A percentile compares a stretch with the other conserved stretches of the same genome.
Conservation (phyloP, 2,888 invertebrate species). For the Amblyteles armatorius region DNA sequence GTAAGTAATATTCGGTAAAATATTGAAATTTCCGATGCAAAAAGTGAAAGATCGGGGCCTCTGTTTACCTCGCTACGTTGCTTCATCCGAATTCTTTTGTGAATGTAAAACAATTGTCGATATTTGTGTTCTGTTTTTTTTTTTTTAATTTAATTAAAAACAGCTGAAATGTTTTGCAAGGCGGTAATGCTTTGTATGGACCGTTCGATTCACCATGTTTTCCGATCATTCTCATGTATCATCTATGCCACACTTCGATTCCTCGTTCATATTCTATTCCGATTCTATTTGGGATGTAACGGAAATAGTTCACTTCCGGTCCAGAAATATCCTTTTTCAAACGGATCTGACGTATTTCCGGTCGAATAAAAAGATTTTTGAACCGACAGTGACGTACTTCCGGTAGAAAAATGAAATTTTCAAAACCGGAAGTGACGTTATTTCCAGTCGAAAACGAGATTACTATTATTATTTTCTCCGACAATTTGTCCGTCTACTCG, state of each 20-base stretch:
- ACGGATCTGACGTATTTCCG: too few relatives aligned
- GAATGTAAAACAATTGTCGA: background rate
- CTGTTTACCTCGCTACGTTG: background rate
- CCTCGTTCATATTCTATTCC: background rate
- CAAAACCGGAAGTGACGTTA: too few relatives aligned
- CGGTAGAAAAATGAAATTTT: too few relatives aligned
- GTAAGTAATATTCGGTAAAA: slow-evolving; percentile 22
- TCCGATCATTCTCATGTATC: background rate
- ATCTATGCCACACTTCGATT: background rate
- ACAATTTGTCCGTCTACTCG: too few relatives aligned
- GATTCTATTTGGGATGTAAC: background rate
- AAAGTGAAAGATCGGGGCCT: background rate
- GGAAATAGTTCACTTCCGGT: too few relatives aligned
- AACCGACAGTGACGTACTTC: too few relatives aligned
- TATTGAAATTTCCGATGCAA: background rate
- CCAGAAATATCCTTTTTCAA: too few relatives aligned
- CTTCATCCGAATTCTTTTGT: background rate
- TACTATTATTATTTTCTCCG: too few relatives aligned
- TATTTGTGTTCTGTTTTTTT: too few relatives aligned
- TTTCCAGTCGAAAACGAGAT: too few relatives aligned
- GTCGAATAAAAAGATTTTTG: too few relatives aligned
- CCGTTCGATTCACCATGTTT: slow-evolving; percentile 4
- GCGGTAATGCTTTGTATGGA: too few relatives aligned
- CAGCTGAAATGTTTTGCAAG: background rate
- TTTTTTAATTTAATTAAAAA: background rate